phyloP scores from a whole-genome alignment of 2,113 vertebrate species.

The Prionailurus viverrinus region DNA sequence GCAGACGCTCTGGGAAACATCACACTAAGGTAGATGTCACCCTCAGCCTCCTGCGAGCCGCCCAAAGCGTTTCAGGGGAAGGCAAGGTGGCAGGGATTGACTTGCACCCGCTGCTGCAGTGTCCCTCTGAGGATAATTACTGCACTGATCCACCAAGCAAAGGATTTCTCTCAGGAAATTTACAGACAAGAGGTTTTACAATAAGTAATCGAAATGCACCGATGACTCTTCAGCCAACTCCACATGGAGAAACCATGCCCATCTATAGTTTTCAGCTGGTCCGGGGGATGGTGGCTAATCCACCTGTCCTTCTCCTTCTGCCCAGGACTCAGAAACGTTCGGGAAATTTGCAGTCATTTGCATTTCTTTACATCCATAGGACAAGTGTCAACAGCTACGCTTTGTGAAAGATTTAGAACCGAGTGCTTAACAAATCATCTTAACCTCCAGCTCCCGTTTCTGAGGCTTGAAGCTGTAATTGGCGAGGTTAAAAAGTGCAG shows the following conservation, averaged over 20 bases:
- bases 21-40: not conserved
- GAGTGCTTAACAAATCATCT: slow-evolving; percentile 83
- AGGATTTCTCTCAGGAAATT: slow-evolving; percentile 73
- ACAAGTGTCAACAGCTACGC: slow-evolving; percentile 84
- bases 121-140: slow-evolving; percentile 76
- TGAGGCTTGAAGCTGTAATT: slow-evolving; percentile 82
- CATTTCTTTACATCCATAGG: slow-evolving; percentile 71
- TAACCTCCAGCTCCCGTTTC: slow-evolving; percentile 83
- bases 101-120: slow-evolving; percentile 67
- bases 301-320: slow-evolving; percentile 72
- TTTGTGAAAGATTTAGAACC: slow-evolving; percentile 84
- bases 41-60: slow-evolving; percentile 40
- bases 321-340: slow-evolving; percentile 18
- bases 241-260: slow-evolving; percentile 1
- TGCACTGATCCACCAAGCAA: slow-evolving; percentile 67
- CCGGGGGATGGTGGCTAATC: slow-evolving; percentile 53
- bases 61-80: not conserved
- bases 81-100: not conserved
- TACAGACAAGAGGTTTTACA: slow-evolving; percentile 81
- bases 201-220: slow-evolving; percentile 81
- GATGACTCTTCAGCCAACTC: slow-evolving; percentile 73
- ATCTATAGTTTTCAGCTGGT: slow-evolving; percentile 41
- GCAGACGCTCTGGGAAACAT: not conserved
- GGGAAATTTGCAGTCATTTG: slow-evolving; percentile 59
- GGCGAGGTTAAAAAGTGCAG: slow-evolving; percentile 84